Percentiles rank a stretch among this genome's conserved stretches.
These are phyloP conservation scores for Cynodonichthys magdalenae DNA, from an alignment of 2,797 vertebrate species.

Conservation along the genomic window DNA sequence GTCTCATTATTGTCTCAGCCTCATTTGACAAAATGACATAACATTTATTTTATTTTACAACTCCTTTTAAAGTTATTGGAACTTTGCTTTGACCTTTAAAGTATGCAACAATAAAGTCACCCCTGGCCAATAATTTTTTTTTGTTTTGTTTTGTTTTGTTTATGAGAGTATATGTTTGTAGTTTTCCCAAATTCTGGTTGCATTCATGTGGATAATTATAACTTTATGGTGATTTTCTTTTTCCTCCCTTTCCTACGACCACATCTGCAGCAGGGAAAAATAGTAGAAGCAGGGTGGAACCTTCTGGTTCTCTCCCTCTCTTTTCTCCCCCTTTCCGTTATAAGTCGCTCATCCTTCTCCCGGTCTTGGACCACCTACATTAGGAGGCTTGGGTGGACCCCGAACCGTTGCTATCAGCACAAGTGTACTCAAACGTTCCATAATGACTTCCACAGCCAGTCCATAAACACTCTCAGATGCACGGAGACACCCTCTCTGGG, in stretches of 20 bases:
- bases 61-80: conserved; percentile 9
- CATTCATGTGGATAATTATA: conserved; percentile 83
- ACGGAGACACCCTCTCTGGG: conserved; percentile 63
- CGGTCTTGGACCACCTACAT: conserved; percentile 74
- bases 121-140: conserved; percentile 23
- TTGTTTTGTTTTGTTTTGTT: conserved; percentile 18
- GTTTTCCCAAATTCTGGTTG: conserved; percentile 74
- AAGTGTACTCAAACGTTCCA: conserved; percentile 77
- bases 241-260: conserved; percentile 69
- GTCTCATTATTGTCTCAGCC: conserved; percentile 10
- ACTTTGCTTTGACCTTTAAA: conserved; percentile 19
- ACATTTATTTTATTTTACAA: conserved; percentile 2
- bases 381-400: conserved; percentile 69
- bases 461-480: conserved; percentile 84
- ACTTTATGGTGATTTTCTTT: conserved; percentile 78
- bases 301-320: conserved; percentile 44
- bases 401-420: conserved; percentile 73
- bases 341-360: conserved; percentile 64
- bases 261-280: conserved; percentile 78
- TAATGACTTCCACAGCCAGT: conserved; percentile 83
- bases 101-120: conserved; percentile 22
- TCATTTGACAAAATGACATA: background rate
- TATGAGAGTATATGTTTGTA: conserved; percentile 45
- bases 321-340: conserved; percentile 7
- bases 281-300: conserved; percentile 74